phyloP scores from a whole-genome alignment of 2,797 vertebrate genomes.

The Eulemur albifrons region DNA sequence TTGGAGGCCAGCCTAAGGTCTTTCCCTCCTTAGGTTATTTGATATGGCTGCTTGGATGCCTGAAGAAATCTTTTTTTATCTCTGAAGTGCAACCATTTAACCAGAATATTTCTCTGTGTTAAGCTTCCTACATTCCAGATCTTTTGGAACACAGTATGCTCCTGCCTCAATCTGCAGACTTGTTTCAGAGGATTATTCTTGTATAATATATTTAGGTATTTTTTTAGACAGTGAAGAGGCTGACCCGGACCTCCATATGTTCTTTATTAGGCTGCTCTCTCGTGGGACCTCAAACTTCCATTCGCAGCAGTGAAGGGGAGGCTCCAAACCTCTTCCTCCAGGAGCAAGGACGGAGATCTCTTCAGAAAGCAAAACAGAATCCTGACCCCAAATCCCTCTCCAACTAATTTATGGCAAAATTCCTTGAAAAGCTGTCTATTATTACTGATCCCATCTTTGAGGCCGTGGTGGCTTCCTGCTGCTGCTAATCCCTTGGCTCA shows the following conservation, averaged over 20 bases:
- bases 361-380: slow-evolving; percentile 30
- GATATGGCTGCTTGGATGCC: not conserved
- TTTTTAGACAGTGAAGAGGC: not conserved
- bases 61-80: not conserved
- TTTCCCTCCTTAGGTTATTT: not conserved
- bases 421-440: not conserved
- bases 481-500: slow-evolving; percentile 26
- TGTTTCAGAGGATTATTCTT: not conserved
- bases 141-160: not conserved
- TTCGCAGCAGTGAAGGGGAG: not conserved
- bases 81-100: not conserved
- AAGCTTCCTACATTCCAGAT: not conserved
- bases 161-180: slow-evolving; percentile 1
- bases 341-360: not conserved
- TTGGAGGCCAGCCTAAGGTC: not conserved
- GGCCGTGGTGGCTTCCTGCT: not conserved
- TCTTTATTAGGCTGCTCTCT: slow-evolving; percentile 25
- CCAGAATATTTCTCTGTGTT: not conserved
- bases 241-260: not conserved
- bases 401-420: slow-evolving; percentile 39
- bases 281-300: not conserved
- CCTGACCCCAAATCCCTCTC: slow-evolving; percentile 19
- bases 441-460: not conserved
- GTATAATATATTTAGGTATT: not conserved
- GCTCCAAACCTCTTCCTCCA: not conserved